These are phyloP conservation scores for Empis livida DNA, from an alignment of 2,888 invertebrate genomes.

Conservation along the genomic window DNA sequence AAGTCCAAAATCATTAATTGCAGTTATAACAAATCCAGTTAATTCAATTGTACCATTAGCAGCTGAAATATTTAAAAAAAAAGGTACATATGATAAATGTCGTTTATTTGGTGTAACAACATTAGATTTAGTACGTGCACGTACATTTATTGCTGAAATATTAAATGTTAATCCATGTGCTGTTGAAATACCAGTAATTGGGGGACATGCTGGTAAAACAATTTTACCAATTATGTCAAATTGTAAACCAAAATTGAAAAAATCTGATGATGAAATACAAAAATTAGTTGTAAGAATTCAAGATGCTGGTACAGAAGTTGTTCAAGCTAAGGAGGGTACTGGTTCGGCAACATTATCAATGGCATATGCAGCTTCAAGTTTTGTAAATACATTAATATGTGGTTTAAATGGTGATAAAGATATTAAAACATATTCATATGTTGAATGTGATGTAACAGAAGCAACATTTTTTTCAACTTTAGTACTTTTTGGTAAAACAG, in stretches of 20 bases:
- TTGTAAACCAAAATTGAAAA: slow-evolving; percentile 62
- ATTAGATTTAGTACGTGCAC: slow-evolving; percentile 83
- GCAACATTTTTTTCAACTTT: slow-evolving; percentile 87
- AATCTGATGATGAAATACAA: slow-evolving; percentile 61
- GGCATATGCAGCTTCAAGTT: slow-evolving; percentile 90
- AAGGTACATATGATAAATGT: slow-evolving; percentile 71
- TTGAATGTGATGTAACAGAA: slow-evolving; percentile 73
- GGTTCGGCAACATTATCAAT: slow-evolving; percentile 94
- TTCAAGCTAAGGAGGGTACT: slow-evolving; percentile 85
- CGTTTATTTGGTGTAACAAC: slow-evolving; percentile 93
- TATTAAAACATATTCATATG: slow-evolving; percentile 81
- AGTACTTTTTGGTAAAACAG: slow-evolving; percentile 68
- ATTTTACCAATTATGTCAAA: slow-evolving; percentile 92
- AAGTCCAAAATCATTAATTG: slow-evolving; percentile 77
- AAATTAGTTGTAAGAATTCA: slow-evolving; percentile 80
- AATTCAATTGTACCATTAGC: slow-evolving; percentile 96
- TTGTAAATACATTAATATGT: slow-evolving; percentile 64
- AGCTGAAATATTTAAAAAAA: slow-evolving; percentile 73
- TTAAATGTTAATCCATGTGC: slow-evolving; percentile 68
- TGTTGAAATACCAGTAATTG: slow-evolving; percentile 82
- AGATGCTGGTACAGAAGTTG: slow-evolving; percentile 87
- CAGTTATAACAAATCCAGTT: slow-evolving; percentile 93
- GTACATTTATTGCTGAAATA: slow-evolving; percentile 79
- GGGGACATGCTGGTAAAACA: slow-evolving; percentile 93
- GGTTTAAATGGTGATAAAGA: slow-evolving; percentile 61